Conservation (phyloP, 2,888 invertebrate species). For the Aleiodes leptofemur region DNA sequence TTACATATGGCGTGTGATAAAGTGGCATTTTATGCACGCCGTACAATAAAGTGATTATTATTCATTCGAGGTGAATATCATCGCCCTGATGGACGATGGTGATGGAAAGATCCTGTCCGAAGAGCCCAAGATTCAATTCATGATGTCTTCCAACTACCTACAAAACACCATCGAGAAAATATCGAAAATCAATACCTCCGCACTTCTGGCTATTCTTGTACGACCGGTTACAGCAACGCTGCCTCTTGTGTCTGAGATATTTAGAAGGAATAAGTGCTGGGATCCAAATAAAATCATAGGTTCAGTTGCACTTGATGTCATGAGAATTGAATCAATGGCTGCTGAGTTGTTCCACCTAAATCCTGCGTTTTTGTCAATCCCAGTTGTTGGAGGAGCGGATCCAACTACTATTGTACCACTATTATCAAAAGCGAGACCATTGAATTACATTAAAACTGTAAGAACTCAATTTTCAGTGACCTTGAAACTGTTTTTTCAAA, state of each 20-base stretch:
- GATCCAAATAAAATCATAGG: slow-evolving; percentile 67
- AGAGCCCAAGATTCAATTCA: slow-evolving; percentile 58
- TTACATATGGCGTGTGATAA: too few relatives aligned
- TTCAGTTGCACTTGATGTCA: slow-evolving; percentile 63
- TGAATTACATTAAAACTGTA: slow-evolving; percentile 59
- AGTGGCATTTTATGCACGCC: too few relatives aligned
- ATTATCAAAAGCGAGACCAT: slow-evolving; percentile 62
- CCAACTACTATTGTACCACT: slow-evolving; percentile 65
- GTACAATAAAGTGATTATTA: background rate
- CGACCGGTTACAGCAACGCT: slow-evolving; percentile 67
- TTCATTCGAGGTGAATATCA: slow-evolving; percentile 61
- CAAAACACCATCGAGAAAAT: slow-evolving; percentile 61
- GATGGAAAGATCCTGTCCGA: slow-evolving; percentile 45
- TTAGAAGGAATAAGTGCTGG: slow-evolving; percentile 59
- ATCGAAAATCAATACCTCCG: slow-evolving; percentile 60
- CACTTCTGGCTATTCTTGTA: slow-evolving; percentile 66
- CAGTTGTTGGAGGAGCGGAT: slow-evolving; percentile 69
- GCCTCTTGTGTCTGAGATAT: slow-evolving; percentile 67
- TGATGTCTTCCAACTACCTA: slow-evolving; percentile 60
- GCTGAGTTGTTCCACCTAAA: slow-evolving; percentile 65
- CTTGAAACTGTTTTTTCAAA: too few relatives aligned
- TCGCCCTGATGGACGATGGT: slow-evolving; percentile 69
- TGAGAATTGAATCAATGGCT: slow-evolving; percentile 65
- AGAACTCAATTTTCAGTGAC: slow-evolving; percentile 29
- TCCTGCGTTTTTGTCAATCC: slow-evolving; percentile 64